Evolutionary conservation across 2,888 invertebrate genomes (phyloP).

Genomic region (Xestia xanthographa): DNA sequence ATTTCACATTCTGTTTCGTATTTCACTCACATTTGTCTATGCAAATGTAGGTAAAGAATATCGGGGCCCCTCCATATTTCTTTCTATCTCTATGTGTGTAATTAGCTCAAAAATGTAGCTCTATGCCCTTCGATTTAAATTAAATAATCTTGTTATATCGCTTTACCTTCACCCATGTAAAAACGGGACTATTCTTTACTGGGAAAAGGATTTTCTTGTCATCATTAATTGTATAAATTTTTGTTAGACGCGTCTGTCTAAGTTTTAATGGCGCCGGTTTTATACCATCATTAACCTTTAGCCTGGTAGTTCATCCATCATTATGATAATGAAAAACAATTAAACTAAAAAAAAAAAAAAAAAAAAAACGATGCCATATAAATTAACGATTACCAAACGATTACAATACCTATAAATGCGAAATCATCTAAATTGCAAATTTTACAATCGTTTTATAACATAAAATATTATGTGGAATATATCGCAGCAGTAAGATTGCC

Average conservation of each 20-base stretch:
- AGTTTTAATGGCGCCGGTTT: background rate
- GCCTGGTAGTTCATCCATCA: background rate
- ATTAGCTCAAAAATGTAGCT: background rate
- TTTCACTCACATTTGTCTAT: too few relatives aligned
- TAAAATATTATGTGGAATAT: background rate
- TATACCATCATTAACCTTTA: conserved; percentile 4
- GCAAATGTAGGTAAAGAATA: too few relatives aligned
- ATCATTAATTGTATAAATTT: background rate
- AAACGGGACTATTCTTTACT: background rate
- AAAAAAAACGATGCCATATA: conserved; percentile 32
- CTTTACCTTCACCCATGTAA: background rate
- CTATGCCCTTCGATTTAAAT: too few relatives aligned
- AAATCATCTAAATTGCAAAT: conserved; percentile 10
- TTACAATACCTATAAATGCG: background rate
- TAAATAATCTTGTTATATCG: background rate
- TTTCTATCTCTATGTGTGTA: too few relatives aligned
- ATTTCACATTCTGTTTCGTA: too few relatives aligned
- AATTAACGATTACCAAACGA: conserved; percentile 17
- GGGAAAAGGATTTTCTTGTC: background rate
- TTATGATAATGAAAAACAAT: conserved; percentile 8
- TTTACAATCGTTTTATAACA: conserved; percentile 11
- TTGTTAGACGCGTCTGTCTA: background rate
- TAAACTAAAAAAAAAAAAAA: too few relatives aligned
- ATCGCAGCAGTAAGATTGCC: background rate
- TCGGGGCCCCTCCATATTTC: too few relatives aligned